phyloP scores from a whole-genome alignment of 2,113 vertebrate species.

The Strigops habroptila region DNA sequence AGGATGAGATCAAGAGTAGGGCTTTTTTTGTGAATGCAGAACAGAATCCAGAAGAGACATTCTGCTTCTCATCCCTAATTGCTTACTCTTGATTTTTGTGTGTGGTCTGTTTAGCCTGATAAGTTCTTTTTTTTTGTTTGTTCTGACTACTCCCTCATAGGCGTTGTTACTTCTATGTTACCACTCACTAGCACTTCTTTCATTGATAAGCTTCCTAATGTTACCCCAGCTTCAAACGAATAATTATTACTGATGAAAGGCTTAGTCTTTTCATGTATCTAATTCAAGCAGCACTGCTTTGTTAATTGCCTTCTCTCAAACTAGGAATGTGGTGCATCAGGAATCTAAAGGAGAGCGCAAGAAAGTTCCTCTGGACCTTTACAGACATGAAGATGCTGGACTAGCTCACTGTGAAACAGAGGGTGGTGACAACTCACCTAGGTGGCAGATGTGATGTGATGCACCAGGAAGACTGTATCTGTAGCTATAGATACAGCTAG shows the following conservation, averaged over 20 bases:
- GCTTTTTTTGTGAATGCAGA: not conserved
- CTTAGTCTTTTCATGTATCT: not conserved
- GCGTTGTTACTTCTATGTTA: not conserved
- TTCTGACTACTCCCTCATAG: not conserved
- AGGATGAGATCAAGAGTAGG: not conserved
- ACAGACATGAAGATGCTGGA: not conserved
- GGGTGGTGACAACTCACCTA: not conserved
- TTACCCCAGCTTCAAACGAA: not conserved
- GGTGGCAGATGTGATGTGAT: not conserved
- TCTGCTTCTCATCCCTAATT: not conserved
- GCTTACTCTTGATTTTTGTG: not conserved
- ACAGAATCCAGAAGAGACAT: not conserved
- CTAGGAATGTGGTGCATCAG: not conserved
- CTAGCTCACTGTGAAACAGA: not conserved
- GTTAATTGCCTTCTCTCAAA: not conserved
- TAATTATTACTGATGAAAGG: not conserved
- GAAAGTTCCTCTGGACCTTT: not conserved
- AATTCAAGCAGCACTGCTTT: not conserved
- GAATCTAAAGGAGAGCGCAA: not conserved
- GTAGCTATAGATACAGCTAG: not conserved
- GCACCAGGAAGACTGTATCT: not conserved
- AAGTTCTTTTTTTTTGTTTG: not conserved
- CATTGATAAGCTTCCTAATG: not conserved
- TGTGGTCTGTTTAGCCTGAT: not conserved
- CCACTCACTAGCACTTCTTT: not conserved